Percentiles rank a stretch among this genome's conserved stretches.
These are phyloP conservation scores for Amphimallon solstitiale DNA, from an alignment of 2,888 invertebrate genomes.

Conservation along the genomic window DNA sequence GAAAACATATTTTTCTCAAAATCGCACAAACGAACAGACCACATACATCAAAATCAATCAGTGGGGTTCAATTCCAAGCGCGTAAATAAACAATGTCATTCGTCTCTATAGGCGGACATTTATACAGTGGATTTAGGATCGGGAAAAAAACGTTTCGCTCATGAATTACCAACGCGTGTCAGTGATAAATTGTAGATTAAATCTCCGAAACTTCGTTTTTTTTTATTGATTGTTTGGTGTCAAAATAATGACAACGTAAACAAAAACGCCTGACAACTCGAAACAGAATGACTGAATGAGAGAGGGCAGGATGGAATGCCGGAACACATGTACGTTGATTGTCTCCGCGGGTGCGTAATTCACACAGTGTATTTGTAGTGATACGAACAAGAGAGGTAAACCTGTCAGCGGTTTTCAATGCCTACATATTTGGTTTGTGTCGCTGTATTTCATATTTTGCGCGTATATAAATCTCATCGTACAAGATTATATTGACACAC, in stretches of 20 bases:
- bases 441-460: no score
- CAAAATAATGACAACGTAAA: slow-evolving; percentile 27
- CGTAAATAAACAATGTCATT: slow-evolving; percentile 13
- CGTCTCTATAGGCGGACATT: slow-evolving; percentile 3
- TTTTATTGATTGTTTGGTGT: slow-evolving; percentile 29
- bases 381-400: no score
- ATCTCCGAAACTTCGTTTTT: slow-evolving; percentile 12
- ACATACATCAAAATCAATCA: background rate
- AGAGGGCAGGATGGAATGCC: slow-evolving; percentile 4
- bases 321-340: slow-evolving; percentile 25
- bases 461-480: no score
- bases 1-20: background rate
- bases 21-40: background rate
- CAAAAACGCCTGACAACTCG: slow-evolving; percentile 19
- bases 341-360: slow-evolving; percentile 4
- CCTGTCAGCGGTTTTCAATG: no score
- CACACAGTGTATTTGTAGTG: background rate
- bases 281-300: background rate
- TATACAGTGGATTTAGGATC: slow-evolving; percentile 9
- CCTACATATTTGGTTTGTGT: no score
- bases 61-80: background rate
- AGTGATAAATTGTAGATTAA: slow-evolving; percentile 28
- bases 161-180: slow-evolving; percentile 21
- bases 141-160: slow-evolving; percentile 1
- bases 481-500: no score